phyloP scores from a whole-genome alignment of 2,113 vertebrate genomes.

The Zosterops pallidus region DNA sequence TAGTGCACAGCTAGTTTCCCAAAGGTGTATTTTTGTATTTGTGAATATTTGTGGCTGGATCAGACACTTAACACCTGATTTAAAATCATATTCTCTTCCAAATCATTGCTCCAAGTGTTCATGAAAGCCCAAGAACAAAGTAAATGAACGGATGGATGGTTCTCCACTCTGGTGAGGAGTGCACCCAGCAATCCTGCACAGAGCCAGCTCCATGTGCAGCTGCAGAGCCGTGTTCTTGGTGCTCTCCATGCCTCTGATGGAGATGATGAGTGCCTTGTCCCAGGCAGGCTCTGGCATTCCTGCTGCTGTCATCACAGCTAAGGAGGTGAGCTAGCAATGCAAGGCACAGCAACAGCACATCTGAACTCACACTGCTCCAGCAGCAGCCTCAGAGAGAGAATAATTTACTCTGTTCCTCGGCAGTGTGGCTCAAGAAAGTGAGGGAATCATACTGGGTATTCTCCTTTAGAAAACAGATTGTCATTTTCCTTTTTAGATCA shows the following conservation, averaged over 20 bases:
- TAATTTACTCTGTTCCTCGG: background rate
- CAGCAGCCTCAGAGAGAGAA: background rate
- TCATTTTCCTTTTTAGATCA: background rate
- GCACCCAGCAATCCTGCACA: accelerated
- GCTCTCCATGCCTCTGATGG: background rate
- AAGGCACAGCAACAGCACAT: background rate
- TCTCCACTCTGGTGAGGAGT: background rate
- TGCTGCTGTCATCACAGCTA: background rate
- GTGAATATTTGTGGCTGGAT: background rate
- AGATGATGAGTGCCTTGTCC: accelerated
- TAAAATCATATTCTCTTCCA: background rate
- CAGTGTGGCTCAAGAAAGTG: background rate
- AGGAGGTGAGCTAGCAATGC: background rate
- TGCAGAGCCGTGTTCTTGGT: accelerated
- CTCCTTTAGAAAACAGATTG: background rate
- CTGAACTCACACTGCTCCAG: background rate
- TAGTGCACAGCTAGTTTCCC: background rate
- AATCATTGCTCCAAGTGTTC: background rate
- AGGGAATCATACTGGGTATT: background rate
- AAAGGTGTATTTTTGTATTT: background rate
- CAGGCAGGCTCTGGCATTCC: background rate
- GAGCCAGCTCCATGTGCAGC: background rate
- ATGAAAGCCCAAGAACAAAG: background rate
- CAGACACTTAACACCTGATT: background rate
- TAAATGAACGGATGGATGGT: background rate